Evolutionary conservation across 2,797 vertebrate species (phyloP), one percentile per base, ranked within the genome.

Genomic region (Lepilemur septentrionalis): DNA sequence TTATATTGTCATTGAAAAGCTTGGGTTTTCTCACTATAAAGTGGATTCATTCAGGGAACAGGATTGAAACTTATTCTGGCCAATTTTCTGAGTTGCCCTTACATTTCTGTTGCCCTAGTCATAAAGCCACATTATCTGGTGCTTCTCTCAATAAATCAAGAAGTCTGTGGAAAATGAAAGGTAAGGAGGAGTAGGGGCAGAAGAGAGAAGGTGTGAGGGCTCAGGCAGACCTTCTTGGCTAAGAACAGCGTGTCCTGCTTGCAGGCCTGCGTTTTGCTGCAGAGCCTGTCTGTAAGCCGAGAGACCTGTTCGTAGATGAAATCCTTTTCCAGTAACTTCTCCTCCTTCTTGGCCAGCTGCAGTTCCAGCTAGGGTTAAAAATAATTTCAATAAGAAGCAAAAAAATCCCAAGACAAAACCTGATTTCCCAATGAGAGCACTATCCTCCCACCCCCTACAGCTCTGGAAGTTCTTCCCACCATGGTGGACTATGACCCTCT

Each of bases 251-350:
- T 98, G 98, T 99, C 99, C 94, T 99, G 95, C 92, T 98, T 99
- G 98, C 98, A 69, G 2, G 97, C 98, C 70, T 99, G 98, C 0
- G 94, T 98, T 96, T 98, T 98, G 50, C 97, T 82, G 4, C 75
- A 96, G 88, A 99, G 98, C 63, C 98, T 98, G 83, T 99, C 98
- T 0, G 98, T 98, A 82, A 99, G 98, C 61, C 97, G 97, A 5
- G 98, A 99, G 96, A 99, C 98, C 61, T 99, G 99, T 83, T 99
- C 98, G 0, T 98, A 98, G 25, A 99, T 98, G 94, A 99, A 98
- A 41, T 99, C 98, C 67, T 98, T 99, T 96, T 99, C 99, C 98
- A 99, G 97, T 92, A 99, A 83, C 95, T 98, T 99, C 95, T 99
- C 98, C 97, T 99, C 99, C 43, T 98, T 98, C 92, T 99, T 98